Conservation (phyloP, 2,888 invertebrate species). For the Glaucopsyche alexis region DNA sequence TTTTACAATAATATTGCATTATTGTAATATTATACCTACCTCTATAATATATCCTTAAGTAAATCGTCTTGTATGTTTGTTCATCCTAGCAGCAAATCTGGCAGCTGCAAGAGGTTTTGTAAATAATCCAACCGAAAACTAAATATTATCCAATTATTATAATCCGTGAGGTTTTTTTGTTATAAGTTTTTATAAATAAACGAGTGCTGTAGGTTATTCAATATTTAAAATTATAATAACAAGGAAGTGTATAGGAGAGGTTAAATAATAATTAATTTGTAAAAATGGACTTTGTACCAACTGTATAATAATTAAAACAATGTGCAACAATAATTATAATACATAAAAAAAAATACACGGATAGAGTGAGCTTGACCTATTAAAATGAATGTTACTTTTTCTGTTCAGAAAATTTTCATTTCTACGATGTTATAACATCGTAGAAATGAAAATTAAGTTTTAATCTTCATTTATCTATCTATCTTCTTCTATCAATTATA, state of each 20-base stretch:
- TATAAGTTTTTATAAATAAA: neutral
- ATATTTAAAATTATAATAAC: neutral
- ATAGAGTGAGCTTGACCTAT: too few relatives aligned
- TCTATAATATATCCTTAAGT: neutral
- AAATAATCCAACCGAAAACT: conserved; percentile 33
- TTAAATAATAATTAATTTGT: neutral
- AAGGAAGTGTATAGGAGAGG: neutral
- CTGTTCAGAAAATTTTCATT: too few relatives aligned
- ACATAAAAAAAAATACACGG: too few relatives aligned
- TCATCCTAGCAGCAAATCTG: conserved; percentile 36
- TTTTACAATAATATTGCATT: neutral
- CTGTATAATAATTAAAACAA: too few relatives aligned
- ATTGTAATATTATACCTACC: conserved; percentile 7
- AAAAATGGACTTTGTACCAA: neutral
- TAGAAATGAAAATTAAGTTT: too few relatives aligned
- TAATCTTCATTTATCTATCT: too few relatives aligned
- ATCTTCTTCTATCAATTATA: too few relatives aligned
- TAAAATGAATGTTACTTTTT: too few relatives aligned
- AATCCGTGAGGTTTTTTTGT: conserved; percentile 14
- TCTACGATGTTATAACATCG: too few relatives aligned
- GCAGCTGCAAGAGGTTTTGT: conserved; percentile 33
- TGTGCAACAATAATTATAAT: too few relatives aligned
- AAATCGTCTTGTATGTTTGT: conserved; percentile 20
- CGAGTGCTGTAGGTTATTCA: neutral
- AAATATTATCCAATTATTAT: conserved; percentile 11